Evolutionary conservation across 2,888 invertebrate species (phyloP), one percentile per base, ranked within the genome.

Genomic region (Cyclophora albipunctata): DNA sequence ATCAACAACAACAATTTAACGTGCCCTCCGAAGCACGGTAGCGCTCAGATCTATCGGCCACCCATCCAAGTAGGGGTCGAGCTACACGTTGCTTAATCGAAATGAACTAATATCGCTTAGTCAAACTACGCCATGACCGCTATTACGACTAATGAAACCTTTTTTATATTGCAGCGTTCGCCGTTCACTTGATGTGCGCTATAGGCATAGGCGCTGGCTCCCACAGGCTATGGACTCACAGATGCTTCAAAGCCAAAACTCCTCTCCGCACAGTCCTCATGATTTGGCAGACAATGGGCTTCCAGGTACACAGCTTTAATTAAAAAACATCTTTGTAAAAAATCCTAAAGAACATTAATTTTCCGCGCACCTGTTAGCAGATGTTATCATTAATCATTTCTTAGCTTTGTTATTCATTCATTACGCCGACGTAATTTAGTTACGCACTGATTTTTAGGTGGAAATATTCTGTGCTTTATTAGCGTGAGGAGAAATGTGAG

Each of bases 221-320:
- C 1, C 99, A 99, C 77, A 91, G 99, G 59, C 90, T 98, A 4
- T 99, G 98, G 97, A 93, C 97, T 0, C 99, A 99, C 82, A 91
- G 94, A 66, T 85, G 96, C 40, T 99, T 95, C 84, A 98, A 98
- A 84, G 98, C 98, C 0, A 94, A 91, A 67, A 90, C 94, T 68
- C 98, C 96, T 0, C 82, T 98, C 53, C 91, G 96, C 49, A 75
- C 95, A n/a, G 77, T 98, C 33, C 90, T 99, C 4, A 94, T 95
- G 88, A 68, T 96, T 52, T 92, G 93, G 74, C 96, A 98, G 78
- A 94, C 96, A 2, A 87, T 94, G 68, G 95, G 98, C 7, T 95
- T 97, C 72, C 92, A 96, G 92, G 96, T 95, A 82, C 77, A 20
- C 2, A 20, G 20, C 20, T 20, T 45, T 47, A 46, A 20, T 47